Evolutionary conservation across 2,888 invertebrate species (phyloP).

Genomic region (Panzeria rudis): DNA sequence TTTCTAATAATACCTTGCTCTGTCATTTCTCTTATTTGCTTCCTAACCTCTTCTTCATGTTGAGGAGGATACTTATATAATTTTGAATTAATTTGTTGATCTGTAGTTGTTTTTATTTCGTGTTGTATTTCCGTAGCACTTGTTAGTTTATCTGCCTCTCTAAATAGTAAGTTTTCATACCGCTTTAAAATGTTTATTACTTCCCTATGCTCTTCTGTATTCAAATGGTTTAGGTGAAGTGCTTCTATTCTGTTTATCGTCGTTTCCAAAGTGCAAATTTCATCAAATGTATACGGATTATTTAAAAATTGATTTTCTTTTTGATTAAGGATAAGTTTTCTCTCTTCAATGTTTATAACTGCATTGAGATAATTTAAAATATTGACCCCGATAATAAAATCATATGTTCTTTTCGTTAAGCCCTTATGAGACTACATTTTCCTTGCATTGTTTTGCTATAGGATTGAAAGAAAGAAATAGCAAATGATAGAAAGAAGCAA

Average conservation of each 20-base stretch:
- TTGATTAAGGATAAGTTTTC: slow-evolving; percentile 27
- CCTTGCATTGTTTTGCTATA: too few species aligned
- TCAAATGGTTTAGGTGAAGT: slow-evolving; percentile 7
- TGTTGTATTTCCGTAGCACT: background rate
- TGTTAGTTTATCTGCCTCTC: background rate
- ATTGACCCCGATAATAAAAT: background rate
- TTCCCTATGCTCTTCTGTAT: background rate
- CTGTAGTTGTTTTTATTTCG: background rate
- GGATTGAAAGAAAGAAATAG: too few species aligned
- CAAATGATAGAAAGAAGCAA: too few species aligned
- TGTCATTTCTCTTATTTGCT: background rate
- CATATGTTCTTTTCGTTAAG: background rate
- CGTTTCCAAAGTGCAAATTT: slow-evolving; percentile 8
- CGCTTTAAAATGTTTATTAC: background rate
- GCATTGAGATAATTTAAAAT: slow-evolving; percentile 2
- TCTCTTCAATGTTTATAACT: background rate
- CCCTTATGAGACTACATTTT: too few species aligned
- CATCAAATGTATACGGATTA: slow-evolving; percentile 19
- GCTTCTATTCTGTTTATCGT: background rate
- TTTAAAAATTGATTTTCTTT: slow-evolving; percentile 1
- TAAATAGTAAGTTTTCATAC: background rate
- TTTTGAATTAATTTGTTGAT: slow-evolving; percentile 32
- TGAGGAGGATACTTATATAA: slow-evolving; percentile 28
- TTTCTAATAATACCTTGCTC: slow-evolving; percentile 17
- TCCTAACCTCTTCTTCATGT: slow-evolving; percentile 12